Evolutionary conservation across 2,888 invertebrate species (phyloP), one percentile per base, ranked within the genome.

Genomic region (Zygaena filipendulae): DNA sequence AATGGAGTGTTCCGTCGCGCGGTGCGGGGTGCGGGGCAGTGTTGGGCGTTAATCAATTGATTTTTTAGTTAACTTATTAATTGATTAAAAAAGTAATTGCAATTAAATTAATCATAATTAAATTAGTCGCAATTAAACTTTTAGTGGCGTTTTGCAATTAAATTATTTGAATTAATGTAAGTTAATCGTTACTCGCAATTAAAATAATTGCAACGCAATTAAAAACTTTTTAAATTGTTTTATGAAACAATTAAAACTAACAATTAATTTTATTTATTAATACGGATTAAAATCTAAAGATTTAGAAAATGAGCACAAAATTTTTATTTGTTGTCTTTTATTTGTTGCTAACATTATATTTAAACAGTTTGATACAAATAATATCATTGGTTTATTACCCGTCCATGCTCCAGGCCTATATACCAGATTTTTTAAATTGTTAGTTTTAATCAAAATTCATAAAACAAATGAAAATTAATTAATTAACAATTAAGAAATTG

Each of bases 391-490:
- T n/a, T n/a, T n/a, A n/a, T n/a, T n/a, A n/a, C n/a, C n/a, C n/a
- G n/a, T n/a, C n/a, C n/a, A n/a, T n/a, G n/a, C n/a, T n/a, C n/a
- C n/a, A n/a, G n/a, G n/a, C n/a, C 14, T 25, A 25, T 25, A 25
- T 14, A 25, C 14, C 25, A 14, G 25, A 8, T 14, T 26, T 26
- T 26, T 26, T 5, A 12, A 20, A 20, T 20, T 21, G 12, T 20
- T 26, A 13, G 1, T 26, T 21, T 26, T 13, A 26, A 21, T 26
- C 13, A 26, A 26, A 26, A 26, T 26, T 12, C 1, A 26, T 13
- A 20, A 26, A 26, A 21, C 26, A 26, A 14, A 14, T 25, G 16
- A 14, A 13, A 25, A 28, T 28, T 28, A 22, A 28, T 23, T 23
- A 22, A 23, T 28, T 23, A 22, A 22, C 22, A 28, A 28, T 16